Evolutionary conservation across 37 sponge, comb jelly and placozoan species (phyloP), one percentile per base, ranked within the genome.

Genomic region (Halisarca cf. caerulea): DNA sequence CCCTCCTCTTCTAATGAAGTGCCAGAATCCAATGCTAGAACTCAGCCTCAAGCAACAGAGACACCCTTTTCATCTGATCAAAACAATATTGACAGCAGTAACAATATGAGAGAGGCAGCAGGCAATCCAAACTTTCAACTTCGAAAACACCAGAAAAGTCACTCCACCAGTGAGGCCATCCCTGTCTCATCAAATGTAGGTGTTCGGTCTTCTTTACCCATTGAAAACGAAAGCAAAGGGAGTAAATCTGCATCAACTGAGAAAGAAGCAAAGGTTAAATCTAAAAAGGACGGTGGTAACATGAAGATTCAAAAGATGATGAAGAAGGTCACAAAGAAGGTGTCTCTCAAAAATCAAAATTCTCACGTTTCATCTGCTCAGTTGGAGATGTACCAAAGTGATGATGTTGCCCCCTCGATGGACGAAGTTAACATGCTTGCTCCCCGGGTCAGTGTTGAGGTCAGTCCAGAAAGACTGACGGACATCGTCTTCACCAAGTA

Each of bases 381-480:
- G 24, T 33, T 33, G 21, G 90, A 88, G 82, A 86, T 86, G 51
- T 88, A 85, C 60, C 85, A 87, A 33, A 89, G 86, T 47, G 85
- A 89, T 45, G 89, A 88, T 73, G 84, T 86, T 28, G 94, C 92
- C 17, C 89, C 85, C 23, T 83, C 77, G 59, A 91, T 95, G 92
- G 55, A 86, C 23, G 92, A 93, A 44, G 89, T 96, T 17, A 93
- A 91, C 80, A n/a, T 84, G 28, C 86, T 98, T 2, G 90, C 94
- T 37, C 94, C 99, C 15, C 82, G 92, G 53, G 90, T 98, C 28
- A 81, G 74, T 32, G 89, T 92, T 68, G 71, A 83, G 57, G 79
- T 96, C 24, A 84, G 87, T 66, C 77, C 84, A 1, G 99, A 98
- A 53, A 81, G 97, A 82, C 84, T 98, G 21, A 90, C 97, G 4